phyloP scores from a whole-genome alignment of 2,113 vertebrate species.

The Gymnorhina tibicen region DNA sequence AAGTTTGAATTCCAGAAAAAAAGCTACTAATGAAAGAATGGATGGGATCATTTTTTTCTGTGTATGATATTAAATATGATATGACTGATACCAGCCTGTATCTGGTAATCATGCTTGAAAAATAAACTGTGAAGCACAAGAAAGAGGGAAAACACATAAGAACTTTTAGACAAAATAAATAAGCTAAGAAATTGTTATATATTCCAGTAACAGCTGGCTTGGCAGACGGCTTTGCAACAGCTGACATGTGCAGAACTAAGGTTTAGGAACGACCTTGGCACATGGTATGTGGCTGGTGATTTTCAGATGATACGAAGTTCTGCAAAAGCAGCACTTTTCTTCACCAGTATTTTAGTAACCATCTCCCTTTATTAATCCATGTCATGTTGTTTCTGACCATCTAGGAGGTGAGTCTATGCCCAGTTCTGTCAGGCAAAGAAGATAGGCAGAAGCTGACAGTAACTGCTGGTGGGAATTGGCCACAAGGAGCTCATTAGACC shows the following conservation, averaged over 20 bases:
- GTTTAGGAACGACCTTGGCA: neutral
- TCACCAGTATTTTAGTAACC: neutral
- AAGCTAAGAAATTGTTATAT: neutral
- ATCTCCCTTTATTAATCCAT: neutral
- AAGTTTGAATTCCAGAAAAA: neutral
- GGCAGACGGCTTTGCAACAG: conserved; percentile 28
- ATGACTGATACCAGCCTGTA: neutral
- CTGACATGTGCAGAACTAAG: neutral
- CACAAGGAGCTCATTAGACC: neutral
- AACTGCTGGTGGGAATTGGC: neutral
- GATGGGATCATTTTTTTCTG: neutral
- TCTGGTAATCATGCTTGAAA: neutral
- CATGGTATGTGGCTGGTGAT: neutral
- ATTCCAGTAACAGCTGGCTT: conserved; percentile 27
- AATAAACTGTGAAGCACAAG: neutral
- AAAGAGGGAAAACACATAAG: neutral
- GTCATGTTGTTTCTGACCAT: neutral
- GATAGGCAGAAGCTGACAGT: neutral
- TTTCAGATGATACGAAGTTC: neutral
- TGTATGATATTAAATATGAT: neutral
- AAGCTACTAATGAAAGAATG: neutral
- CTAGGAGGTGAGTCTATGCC: neutral
- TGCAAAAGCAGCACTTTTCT: neutral
- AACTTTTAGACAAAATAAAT: neutral
- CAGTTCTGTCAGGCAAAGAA: neutral